Evolutionary conservation across 1,140 invertebrate species (phyloP).

Genomic region (Bacillus rossius): DNA sequence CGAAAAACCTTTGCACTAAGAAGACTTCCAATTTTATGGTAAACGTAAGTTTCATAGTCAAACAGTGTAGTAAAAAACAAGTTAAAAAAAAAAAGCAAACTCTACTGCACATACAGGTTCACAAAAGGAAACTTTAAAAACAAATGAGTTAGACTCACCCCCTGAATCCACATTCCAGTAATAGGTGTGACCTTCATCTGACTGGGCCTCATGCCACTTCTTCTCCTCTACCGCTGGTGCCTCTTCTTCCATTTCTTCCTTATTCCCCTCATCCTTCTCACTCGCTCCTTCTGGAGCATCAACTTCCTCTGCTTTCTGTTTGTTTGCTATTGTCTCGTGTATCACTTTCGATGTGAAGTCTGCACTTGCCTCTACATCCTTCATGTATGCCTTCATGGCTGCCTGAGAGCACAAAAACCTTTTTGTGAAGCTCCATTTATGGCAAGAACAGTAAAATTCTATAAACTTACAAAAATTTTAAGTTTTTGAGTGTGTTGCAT

Average conservation of each 20-base stretch:
- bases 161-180: slow-evolving; percentile 78
- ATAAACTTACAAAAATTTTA: too few relatives aligned
- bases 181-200: slow-evolving; percentile 65
- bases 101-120: too few relatives aligned
- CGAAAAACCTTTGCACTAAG: too few relatives aligned
- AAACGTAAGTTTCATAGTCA: too few relatives aligned
- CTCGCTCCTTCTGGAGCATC: background rate
- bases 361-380: slow-evolving; percentile 64
- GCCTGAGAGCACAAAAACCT: slow-evolving; percentile 44
- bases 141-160: slow-evolving; percentile 54
- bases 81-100: too few relatives aligned
- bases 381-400: slow-evolving; percentile 75
- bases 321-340: slow-evolving; percentile 24
- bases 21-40: too few relatives aligned
- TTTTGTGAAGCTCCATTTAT: too few relatives aligned
- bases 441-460: slow-evolving; percentile 2
- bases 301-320: slow-evolving; percentile 3
- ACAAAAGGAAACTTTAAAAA: too few relatives aligned
- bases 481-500: too few relatives aligned
- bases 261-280: background rate
- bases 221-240: slow-evolving; percentile 13
- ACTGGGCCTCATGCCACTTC: slow-evolving; percentile 64
- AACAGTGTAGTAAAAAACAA: too few relatives aligned
- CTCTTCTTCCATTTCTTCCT: slow-evolving; percentile 25
- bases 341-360: slow-evolving; percentile 60